Evolutionary conservation across 1,140 invertebrate genomes (phyloP).

Genomic region (Apolygus lucorum): DNA sequence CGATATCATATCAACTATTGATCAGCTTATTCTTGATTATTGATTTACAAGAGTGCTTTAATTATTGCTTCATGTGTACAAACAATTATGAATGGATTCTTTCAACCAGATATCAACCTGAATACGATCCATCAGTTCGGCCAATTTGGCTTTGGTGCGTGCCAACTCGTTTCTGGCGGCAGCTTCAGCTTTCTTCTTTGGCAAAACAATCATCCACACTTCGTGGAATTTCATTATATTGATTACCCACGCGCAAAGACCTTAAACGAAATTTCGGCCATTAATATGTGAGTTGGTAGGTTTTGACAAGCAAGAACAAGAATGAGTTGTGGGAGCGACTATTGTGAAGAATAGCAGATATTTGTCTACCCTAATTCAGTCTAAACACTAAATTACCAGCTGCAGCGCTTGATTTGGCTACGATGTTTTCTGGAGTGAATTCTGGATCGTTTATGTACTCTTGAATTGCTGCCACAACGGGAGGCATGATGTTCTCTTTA

Average conservation of each 20-base stretch:
- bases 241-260: slow-evolving; percentile 86
- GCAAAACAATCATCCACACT: slow-evolving; percentile 88
- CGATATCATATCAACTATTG: no score
- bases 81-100: no score
- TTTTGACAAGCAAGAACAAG: not conserved
- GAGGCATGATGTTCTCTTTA: slow-evolving; percentile 88
- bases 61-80: no score
- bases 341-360: no score
- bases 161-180: slow-evolving; percentile 75
- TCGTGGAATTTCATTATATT: slow-evolving; percentile 88
- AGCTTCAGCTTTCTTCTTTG: slow-evolving; percentile 66
- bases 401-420: slow-evolving; percentile 78
- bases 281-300: no score
- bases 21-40: no score
- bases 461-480: slow-evolving; percentile 63
- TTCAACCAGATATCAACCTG: no score
- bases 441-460: slow-evolving; percentile 51
- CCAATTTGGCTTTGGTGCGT: slow-evolving; percentile 68
- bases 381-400: slow-evolving; percentile 56
- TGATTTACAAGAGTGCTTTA: no score
- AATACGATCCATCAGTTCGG: slow-evolving; percentile 52
- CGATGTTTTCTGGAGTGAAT: slow-evolving; percentile 77
- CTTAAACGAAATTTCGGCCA: slow-evolving; percentile 33
- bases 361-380: no score
- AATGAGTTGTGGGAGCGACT: not conserved